Evolutionary conservation across 2,888 invertebrate species (phyloP).

Genomic region (Thera obeliscata): DNA sequence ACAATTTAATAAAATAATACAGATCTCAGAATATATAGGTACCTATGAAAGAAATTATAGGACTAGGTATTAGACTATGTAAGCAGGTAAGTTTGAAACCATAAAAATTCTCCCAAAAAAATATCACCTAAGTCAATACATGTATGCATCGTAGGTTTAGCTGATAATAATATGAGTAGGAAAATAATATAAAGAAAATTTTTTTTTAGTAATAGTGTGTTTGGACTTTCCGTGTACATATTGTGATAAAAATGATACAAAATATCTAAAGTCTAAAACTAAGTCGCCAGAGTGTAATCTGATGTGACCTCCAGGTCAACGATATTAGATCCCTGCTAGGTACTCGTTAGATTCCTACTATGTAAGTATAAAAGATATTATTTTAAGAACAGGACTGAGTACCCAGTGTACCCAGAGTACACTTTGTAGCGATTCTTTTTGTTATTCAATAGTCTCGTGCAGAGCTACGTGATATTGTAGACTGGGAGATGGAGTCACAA

Average conservation of each 20-base stretch:
- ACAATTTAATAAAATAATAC: no score
- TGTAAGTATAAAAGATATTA: constrained; percentile 29
- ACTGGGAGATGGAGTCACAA: constrained; percentile 7
- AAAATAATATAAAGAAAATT: no score
- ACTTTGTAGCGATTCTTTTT: constrained; percentile 32
- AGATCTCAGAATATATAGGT: no score
- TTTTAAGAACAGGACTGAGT: constrained; percentile 29
- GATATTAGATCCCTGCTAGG: constrained; percentile 8
- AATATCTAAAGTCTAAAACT: no score
- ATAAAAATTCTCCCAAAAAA: neutral
- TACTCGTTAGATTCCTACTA: constrained; percentile 1
- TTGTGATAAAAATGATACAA: no score
- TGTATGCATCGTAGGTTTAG: no score
- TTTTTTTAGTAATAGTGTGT: no score
- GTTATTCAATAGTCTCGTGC: constrained; percentile 24
- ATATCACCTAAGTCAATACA: no score
- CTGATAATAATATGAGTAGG: no score
- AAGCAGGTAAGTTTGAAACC: neutral
- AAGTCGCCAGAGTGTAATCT: no score
- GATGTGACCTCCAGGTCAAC: constrained; percentile 1
- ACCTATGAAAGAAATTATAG: no score
- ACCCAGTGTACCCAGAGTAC: constrained; percentile 3
- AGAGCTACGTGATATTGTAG: constrained; percentile 7
- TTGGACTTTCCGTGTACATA: no score
- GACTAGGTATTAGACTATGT: neutral